Percentiles rank a stretch among this genome's conserved stretches.
These are phyloP conservation scores for Triplophysa tibetana DNA, from an alignment of 2,113 vertebrate genomes.

Conservation along the genomic window DNA sequence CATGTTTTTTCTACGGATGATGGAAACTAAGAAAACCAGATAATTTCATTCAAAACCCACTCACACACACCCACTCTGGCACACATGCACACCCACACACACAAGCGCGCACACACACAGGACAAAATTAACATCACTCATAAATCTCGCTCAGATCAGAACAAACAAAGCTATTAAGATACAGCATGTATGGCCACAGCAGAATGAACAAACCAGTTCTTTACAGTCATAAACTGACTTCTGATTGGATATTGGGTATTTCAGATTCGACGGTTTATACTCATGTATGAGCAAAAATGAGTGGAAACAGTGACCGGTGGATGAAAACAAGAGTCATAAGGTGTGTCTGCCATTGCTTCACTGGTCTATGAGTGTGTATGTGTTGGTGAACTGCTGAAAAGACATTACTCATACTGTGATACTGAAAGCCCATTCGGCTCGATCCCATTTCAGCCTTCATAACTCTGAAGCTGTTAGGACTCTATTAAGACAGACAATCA, in stretches of 20 bases:
- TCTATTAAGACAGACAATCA: neutral
- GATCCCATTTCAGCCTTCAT: slow-evolving; percentile 15
- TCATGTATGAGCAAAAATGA: neutral
- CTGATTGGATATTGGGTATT: neutral
- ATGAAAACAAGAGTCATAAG: neutral
- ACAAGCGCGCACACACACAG: neutral
- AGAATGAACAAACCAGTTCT: slow-evolving; percentile 18
- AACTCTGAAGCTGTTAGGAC: slow-evolving; percentile 7
- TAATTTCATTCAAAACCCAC: slow-evolving; percentile 31
- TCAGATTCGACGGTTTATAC: neutral
- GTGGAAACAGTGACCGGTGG: neutral
- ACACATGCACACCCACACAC: neutral
- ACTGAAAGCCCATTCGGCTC: slow-evolving; percentile 26
- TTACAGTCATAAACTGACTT: neutral
- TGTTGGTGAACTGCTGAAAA: slow-evolving; percentile 4
- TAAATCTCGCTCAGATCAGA: slow-evolving; percentile 12
- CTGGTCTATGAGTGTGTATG: slow-evolving; percentile 2
- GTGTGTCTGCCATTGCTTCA: slow-evolving; percentile 3
- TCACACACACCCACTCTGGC: no score
- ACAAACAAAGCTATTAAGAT: neutral
- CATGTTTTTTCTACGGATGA: slow-evolving; percentile 28
- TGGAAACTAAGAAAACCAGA: slow-evolving; percentile 15
- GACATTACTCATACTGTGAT: slow-evolving; percentile 23
- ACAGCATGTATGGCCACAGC: slow-evolving; percentile 13
- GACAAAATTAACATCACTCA: slow-evolving; percentile 35